These are phyloP conservation scores for Cliona cf. orientalis DNA, from an alignment of 37 sponge, comb jelly and placozoan genomes.

Conservation along the genomic window DNA sequence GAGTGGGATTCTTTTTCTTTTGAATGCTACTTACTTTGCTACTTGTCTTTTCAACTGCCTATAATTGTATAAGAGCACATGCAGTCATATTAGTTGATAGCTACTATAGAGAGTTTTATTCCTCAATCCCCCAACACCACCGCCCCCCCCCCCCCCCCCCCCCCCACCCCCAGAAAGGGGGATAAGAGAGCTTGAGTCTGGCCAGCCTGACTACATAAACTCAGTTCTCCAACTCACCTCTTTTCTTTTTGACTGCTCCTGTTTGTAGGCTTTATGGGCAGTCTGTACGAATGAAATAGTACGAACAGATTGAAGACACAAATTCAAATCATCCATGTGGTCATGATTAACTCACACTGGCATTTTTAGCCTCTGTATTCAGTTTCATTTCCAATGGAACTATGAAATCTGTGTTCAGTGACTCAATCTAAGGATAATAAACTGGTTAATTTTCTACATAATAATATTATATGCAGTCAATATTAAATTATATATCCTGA, in stretches of 20 bases:
- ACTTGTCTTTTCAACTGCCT: slow-evolving; percentile 20
- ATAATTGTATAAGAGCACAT: too few relatives aligned
- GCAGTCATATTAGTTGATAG: too few relatives aligned
- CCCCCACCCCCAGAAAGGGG: background rate
- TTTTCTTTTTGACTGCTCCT: slow-evolving; percentile 44
- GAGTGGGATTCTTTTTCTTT: slow-evolving; percentile 45
- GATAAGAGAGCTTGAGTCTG: background rate
- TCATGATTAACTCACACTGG: slow-evolving; percentile 37
- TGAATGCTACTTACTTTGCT: background rate
- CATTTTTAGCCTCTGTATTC: slow-evolving; percentile 39
- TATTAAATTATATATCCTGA: too few relatives aligned
- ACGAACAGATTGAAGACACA: background rate
- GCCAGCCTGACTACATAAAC: background rate
- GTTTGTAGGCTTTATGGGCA: slow-evolving; percentile 53
- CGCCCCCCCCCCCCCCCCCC: background rate
- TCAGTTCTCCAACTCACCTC: slow-evolving; percentile 29
- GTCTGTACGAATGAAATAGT: slow-evolving; percentile 33
- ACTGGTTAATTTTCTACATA: too few relatives aligned
- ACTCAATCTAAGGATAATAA: slow-evolving; percentile 58
- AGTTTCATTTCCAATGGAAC: slow-evolving; percentile 70
- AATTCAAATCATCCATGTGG: background rate
- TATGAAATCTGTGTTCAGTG: slow-evolving; percentile 75
- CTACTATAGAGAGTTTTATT: too few relatives aligned
- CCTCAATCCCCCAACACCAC: too few relatives aligned
- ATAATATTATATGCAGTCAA: background rate